Conservation (phyloP, 2,113 vertebrate species). For the Himantopus leucocephalus region DNA sequence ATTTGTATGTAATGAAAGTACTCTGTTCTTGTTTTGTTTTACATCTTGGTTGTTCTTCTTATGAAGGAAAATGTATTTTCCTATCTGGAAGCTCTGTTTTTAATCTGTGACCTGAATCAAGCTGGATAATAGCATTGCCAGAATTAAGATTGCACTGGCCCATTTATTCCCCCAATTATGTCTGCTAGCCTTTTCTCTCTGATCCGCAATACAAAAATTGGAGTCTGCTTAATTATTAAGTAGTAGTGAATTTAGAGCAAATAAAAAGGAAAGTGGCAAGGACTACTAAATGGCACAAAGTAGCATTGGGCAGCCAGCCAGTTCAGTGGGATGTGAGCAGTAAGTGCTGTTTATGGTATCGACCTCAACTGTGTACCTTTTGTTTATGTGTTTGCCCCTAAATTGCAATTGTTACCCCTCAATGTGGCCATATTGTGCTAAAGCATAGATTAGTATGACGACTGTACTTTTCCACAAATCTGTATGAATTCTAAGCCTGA, state of each 20-base stretch:
- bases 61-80: not conserved
- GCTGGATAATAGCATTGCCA: not conserved
- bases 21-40: not conserved
- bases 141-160: not conserved
- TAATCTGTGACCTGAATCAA: not conserved
- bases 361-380: not conserved
- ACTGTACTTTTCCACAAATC: not conserved
- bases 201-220: not conserved
- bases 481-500: not conserved
- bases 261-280: not conserved
- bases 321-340: not conserved
- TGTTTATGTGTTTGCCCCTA: not conserved
- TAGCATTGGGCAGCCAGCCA: not conserved
- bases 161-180: not conserved
- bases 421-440: not conserved
- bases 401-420: not conserved
- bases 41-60: not conserved
- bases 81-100: not conserved
- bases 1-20: not conserved
- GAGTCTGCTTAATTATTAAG: not conserved
- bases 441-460: not conserved
- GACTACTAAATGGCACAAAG: not conserved
- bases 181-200: not conserved
- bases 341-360: not conserved
- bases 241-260: not conserved